Percentiles rank a stretch among this genome's conserved stretches.
These are phyloP conservation scores for Drosophila guanche DNA, from an alignment of 1,140 invertebrate genomes.

Conservation along the genomic window DNA sequence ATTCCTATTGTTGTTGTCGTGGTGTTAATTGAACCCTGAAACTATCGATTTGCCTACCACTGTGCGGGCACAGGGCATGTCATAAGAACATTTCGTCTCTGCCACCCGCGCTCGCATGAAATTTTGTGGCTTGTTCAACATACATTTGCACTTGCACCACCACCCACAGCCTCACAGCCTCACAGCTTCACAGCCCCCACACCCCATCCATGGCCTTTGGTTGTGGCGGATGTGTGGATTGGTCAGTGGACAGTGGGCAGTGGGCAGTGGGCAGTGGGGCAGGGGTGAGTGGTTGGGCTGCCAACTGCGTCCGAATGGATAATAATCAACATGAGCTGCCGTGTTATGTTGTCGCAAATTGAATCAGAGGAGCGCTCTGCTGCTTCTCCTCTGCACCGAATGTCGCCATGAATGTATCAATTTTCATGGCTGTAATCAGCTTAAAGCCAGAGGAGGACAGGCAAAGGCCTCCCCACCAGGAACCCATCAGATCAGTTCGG, in stretches of 20 bases:
- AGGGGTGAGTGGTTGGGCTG: slow-evolving; percentile 8
- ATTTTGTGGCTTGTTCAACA: slow-evolving; percentile 80
- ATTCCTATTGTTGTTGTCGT: too few species aligned
- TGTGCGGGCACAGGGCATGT: slow-evolving; percentile 31
- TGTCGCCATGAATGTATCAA: slow-evolving; percentile 67
- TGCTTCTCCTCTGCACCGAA: not conserved
- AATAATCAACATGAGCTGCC: slow-evolving; percentile 78
- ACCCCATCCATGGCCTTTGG: not conserved
- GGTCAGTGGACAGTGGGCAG: not conserved
- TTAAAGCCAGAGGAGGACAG: slow-evolving; percentile 37
- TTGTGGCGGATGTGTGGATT: slow-evolving; percentile 7
- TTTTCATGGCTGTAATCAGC: slow-evolving; percentile 64
- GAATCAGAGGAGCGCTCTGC: slow-evolving; percentile 57
- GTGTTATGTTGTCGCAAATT: slow-evolving; percentile 78
- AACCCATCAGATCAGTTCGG: not conserved
- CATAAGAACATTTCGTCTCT: slow-evolving; percentile 53
- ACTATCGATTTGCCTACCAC: slow-evolving; percentile 4
- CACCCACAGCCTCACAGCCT: not conserved
- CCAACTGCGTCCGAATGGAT: slow-evolving; percentile 55
- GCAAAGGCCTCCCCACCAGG: not conserved
- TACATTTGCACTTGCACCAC: slow-evolving; percentile 60
- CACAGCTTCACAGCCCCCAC: too few species aligned
- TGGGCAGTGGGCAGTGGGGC: not conserved
- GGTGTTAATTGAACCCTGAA: too few species aligned
- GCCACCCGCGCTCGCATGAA: slow-evolving; percentile 57